phyloP scores from a whole-genome alignment of 2,113 vertebrate genomes.

The Dasyurus viverrinus region DNA sequence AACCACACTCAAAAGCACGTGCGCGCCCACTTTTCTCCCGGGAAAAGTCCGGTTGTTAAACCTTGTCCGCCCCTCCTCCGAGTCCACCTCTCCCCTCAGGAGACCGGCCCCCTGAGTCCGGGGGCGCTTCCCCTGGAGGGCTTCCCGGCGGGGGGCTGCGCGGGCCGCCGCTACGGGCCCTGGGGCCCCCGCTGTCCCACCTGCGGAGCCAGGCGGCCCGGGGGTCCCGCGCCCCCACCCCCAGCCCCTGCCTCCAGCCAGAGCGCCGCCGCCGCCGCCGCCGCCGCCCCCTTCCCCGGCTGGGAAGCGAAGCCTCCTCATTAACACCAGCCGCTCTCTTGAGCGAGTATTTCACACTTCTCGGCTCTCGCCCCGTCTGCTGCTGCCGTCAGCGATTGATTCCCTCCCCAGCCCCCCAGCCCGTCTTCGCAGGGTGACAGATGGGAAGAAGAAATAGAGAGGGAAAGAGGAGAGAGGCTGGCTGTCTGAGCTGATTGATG shows the following conservation, averaged over 20 bases:
- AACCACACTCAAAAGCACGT: not conserved
- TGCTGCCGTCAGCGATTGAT: slow-evolving; percentile 1
- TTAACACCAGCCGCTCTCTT: slow-evolving; percentile 30
- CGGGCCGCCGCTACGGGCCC: not conserved
- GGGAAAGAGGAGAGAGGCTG: not conserved
- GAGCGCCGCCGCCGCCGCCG: not conserved
- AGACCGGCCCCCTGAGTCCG: not conserved
- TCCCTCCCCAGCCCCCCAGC: not conserved
- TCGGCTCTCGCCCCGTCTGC: slow-evolving; percentile 10
- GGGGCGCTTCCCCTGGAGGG: too few relatives aligned
- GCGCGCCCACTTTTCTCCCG: not conserved
- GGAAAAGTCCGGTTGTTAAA: not conserved
- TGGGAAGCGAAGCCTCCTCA: not conserved
- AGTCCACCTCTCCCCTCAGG: not conserved
- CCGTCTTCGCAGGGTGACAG: not conserved
- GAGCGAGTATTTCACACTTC: slow-evolving; percentile 14
- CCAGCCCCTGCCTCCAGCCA: not conserved
- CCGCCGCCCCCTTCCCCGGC: not conserved
- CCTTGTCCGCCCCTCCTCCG: accelerated
- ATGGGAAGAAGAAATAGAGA: not conserved
- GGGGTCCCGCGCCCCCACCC: too few relatives aligned
- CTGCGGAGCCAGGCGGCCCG: not conserved
- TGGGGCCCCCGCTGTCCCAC: not conserved
- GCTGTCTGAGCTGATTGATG: slow-evolving; percentile 1
- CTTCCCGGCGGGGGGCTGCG: too few relatives aligned